Base-by-base conservation (phyloP, 2,888 invertebrate species). In the Lochmaea crataegi region DNA sequence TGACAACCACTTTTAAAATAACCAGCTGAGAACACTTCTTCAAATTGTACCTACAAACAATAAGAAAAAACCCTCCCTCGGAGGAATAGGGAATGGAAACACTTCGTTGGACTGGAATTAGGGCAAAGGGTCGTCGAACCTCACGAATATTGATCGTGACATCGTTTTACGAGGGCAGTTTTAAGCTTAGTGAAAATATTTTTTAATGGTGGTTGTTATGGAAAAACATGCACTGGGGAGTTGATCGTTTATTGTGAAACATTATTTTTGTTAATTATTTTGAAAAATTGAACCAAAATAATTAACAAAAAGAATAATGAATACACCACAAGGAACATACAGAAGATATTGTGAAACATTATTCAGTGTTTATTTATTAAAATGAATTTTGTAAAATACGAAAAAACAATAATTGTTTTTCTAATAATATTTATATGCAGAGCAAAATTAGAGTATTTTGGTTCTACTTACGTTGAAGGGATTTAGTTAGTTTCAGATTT, bases 91-190 rank as follows among this genome's bases (percentile, higher is more conserved):
- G 60, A 68, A 60, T 60, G 38, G 56, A 71, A 71, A 61, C 58
- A 64, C 71, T 53, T 22, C 48, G 58, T 67, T 67, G 42, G 51
- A 45, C 65, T 22, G 45, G 48, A 74, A 68, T 68, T 68, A 64
- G 74, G 74, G 60, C 74, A 71, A 26, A 69, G 65, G 72, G 68
- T 68, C 72, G 45, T 63, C 56, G 74, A 68, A 72, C 74, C 61
- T n/a, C 68, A 45, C 74, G 45, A 63, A 75, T 75, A 75, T 75
- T 75, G 74, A 75, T 75, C 74, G 74, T 65, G 63, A 71, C 61
- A 68, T 66, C n/a, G 56, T 66, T 10, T 58, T 60, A 61, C 63
- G 66, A 65, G 65, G n/a, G 53, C 53, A 16, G 60, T 66, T 71
- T 67, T 71, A 58, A 68, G 58, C 68, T 71, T 68, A 14, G 63